Base-by-base conservation (phyloP, 2,797 vertebrate genomes). In the Anguilla obscura region DNA sequence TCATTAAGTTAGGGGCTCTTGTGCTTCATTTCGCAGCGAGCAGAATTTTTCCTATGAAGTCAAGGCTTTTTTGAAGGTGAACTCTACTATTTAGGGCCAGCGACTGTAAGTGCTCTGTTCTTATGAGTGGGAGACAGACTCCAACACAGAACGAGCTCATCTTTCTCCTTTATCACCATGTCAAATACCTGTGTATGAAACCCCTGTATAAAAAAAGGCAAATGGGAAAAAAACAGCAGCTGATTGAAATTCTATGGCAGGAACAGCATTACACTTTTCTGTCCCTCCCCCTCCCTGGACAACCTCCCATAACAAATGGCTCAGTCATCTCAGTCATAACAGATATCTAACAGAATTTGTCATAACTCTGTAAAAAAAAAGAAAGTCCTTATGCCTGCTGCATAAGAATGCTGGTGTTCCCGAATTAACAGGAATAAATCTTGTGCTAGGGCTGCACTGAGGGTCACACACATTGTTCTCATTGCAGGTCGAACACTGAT, bases 291-390 rank as follows among this genome's bases (percentile, higher is more conserved):
- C 94, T 95, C 93, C 94, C 93, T 93, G 95, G 94, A 94, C 92
- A 91, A 92, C 92, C 92, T 92, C 91, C 91, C 93, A 93, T 96
- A 96, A 96, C 94, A 96, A 96, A 96, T 96, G 95, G 93, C 92
- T 93, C 94, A 93, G 93, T 95, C 95, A 93, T 91, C 91, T 92
- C 93, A 94, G 93, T 96, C 96, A 96, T 96, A 96, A 96, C 94
- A 95, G 95, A 96, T 96, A 95, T 94, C 93, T 87, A 88, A 90
- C 89, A 66, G 93, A 94, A 96, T 97, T 96, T 80, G 93, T 96
- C 96, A 96, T 96, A 95, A 94, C 91, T 60, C 21, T 69, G 84
- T 36, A 85, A 85, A 84, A 52, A 52, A 85, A 84, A 14, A 52
- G 82, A 24, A 18, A 18, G 12, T 56, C 82, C 27, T 12, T n/a